Evolutionary conservation across 2,797 vertebrate genomes (phyloP), one percentile per base, ranked within the genome.

Genomic region (Cirrhinus molitorella): DNA sequence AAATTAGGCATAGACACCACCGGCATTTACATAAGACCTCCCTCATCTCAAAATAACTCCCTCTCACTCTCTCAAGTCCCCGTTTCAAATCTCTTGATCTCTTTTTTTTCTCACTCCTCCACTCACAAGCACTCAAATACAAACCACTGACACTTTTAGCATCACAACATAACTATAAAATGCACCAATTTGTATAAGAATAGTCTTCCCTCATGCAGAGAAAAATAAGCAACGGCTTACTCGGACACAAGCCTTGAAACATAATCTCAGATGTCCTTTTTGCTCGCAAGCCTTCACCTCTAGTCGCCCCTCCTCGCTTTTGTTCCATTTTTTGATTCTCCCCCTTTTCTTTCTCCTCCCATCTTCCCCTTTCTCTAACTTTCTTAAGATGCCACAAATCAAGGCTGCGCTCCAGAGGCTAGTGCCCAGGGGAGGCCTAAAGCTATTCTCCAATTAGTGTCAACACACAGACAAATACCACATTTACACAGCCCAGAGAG

Each of bases 401-500:
- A 95, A 94, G 92, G 92, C 90, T 91, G 88, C 84, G 88, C 91
- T 91, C 89, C 88, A 85, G 90, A 93, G 92, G 90, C 88, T 92
- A 83, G 85, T 87, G 91, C 93, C 91, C 92, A 87, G 86, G 92
- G 92, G 92, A 92, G 88, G 91, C 93, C 93, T 90, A 89, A 72
- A 93, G 94, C 92, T 92, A 93, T 93, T 93, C 94, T 93, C 94
- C 93, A 95, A 94, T 95, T 95, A 95, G 92, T 94, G 94, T 95
- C 93, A 94, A 92, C 88, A 90, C 91, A 91, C 91, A 94, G 91
- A 93, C 90, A 94, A 94, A 93, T 92, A 94, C 81, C 84, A 92
- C 89, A 92, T 92, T 91, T 89, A 87, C 90, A 89, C 88, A 87
- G 88, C 74, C 37, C 83, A 83, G 85, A 85, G 87, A 92, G 85